phyloP scores from a whole-genome alignment of 2,888 invertebrate genomes.

The Agrochola circellaris region DNA sequence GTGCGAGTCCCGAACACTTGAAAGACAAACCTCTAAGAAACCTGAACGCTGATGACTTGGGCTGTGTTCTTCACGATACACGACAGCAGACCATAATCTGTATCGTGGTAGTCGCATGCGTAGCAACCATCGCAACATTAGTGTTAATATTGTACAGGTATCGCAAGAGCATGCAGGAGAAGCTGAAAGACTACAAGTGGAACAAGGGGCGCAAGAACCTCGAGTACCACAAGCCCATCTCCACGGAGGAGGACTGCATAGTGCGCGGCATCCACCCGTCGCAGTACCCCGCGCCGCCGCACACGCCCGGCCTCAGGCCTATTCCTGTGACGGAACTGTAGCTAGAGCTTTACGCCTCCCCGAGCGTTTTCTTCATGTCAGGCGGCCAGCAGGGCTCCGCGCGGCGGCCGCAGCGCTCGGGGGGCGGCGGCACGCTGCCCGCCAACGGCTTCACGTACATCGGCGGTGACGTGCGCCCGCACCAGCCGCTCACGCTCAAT shows the following conservation, averaged over 20 bases:
- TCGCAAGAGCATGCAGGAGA: slow-evolving; percentile 94
- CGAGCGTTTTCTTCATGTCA: slow-evolving; percentile 94
- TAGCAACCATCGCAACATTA: slow-evolving; percentile 93
- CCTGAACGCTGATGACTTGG: slow-evolving; percentile 94
- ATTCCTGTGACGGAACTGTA: slow-evolving; percentile 98
- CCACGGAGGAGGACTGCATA: slow-evolving; percentile 95
- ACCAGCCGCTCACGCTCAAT: slow-evolving; percentile 87
- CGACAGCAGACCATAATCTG: slow-evolving; percentile 95
- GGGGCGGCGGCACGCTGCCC: slow-evolving; percentile 92
- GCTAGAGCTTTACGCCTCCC: slow-evolving; percentile 98
- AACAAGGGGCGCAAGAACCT: slow-evolving; percentile 95
- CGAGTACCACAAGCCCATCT: slow-evolving; percentile 97
- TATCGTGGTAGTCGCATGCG: slow-evolving; percentile 93
- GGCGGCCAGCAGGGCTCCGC: slow-evolving; percentile 90
- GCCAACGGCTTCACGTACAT: slow-evolving; percentile 95
- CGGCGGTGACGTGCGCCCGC: slow-evolving; percentile 92
- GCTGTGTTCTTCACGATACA: slow-evolving; percentile 95
- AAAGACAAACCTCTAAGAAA: slow-evolving; percentile 93
- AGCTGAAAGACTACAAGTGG: slow-evolving; percentile 95
- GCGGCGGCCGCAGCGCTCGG: slow-evolving; percentile 88
- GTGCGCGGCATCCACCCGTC: slow-evolving; percentile 92
- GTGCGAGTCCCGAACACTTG: slow-evolving; percentile 93
- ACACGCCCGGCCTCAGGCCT: slow-evolving; percentile 90
- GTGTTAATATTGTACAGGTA: slow-evolving; percentile 95
- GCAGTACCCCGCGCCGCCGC: slow-evolving; percentile 88